phyloP scores from a whole-genome alignment of 2,888 invertebrate species.

The Mesoligia furuncula region DNA sequence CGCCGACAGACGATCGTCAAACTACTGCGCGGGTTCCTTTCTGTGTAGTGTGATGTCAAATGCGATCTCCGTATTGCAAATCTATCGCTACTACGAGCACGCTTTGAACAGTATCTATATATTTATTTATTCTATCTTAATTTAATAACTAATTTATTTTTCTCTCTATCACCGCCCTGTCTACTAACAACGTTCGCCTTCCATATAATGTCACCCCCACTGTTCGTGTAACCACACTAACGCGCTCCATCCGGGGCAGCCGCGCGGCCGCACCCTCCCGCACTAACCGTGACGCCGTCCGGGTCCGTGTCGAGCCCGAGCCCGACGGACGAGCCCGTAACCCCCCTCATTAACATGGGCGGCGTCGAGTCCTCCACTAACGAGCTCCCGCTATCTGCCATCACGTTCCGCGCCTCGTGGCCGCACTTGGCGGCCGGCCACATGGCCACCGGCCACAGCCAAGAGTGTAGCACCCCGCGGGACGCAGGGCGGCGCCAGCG shows the following conservation, averaged over 20 bases:
- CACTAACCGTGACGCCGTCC: slow-evolving; percentile 72
- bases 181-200: slow-evolving; percentile 78
- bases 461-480: slow-evolving; percentile 75
- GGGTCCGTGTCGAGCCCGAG: slow-evolving; percentile 69
- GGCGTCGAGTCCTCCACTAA: slow-evolving; percentile 92
- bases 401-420: slow-evolving; percentile 83
- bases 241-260: slow-evolving; percentile 57
- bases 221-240: slow-evolving; percentile 65
- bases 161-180: slow-evolving; percentile 79
- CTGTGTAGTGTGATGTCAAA: slow-evolving; percentile 70
- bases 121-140: slow-evolving; percentile 75
- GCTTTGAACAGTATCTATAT: slow-evolving; percentile 74
- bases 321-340: slow-evolving; percentile 74
- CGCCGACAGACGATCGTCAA: slow-evolving; percentile 77
- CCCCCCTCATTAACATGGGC: slow-evolving; percentile 83
- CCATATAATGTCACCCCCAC: slow-evolving; percentile 76
- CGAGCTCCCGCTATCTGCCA: slow-evolving; percentile 92
- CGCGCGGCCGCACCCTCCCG: slow-evolving; percentile 58
- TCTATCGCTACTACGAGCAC: slow-evolving; percentile 72
- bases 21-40: slow-evolving; percentile 69
- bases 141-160: slow-evolving; percentile 77
- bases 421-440: slow-evolving; percentile 66
- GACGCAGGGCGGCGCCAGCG: slow-evolving; percentile 95
- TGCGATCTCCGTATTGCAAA: slow-evolving; percentile 63
- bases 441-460: slow-evolving; percentile 49